Evolutionary conservation across 2,113 vertebrate species (phyloP).

Genomic region (Saimiri boliviensis): DNA sequence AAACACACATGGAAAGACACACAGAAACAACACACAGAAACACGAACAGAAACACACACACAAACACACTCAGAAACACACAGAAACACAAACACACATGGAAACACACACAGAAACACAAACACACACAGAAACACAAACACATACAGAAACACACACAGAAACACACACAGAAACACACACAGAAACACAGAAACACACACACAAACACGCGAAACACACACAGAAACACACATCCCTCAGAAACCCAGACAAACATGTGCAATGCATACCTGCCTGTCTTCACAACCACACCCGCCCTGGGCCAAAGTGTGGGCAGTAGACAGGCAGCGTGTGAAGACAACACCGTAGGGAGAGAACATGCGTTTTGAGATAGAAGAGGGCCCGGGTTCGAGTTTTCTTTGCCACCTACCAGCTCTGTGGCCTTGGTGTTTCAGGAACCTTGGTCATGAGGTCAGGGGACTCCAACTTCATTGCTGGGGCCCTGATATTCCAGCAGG

Average conservation of each 20-base stretch:
- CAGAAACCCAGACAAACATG: not conserved
- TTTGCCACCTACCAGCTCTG: not conserved
- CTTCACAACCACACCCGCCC: not conserved
- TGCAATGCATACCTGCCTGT: fast-evolving
- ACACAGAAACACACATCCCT: not conserved
- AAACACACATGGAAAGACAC: too few species aligned
- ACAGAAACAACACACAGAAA: too few species aligned
- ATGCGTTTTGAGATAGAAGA: not conserved
- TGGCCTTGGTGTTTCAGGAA: not conserved
- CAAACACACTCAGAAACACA: too few species aligned
- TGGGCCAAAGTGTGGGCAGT: fast-evolving
- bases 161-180: not conserved
- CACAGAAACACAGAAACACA: too few species aligned
- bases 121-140: too few species aligned
- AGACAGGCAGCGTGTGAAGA: not conserved
- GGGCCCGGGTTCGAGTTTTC: not conserved
- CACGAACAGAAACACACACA: too few species aligned
- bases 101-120: too few species aligned
- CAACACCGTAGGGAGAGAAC: not conserved
- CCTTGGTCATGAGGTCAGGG: not conserved
- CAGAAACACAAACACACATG: too few species aligned
- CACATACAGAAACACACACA: too few species aligned
- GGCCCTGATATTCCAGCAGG: not conserved
- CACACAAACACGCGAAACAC: not conserved
- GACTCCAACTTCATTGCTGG: not conserved